phyloP scores from a whole-genome alignment of 2,888 invertebrate species.

The Heteromurus nitidus region DNA sequence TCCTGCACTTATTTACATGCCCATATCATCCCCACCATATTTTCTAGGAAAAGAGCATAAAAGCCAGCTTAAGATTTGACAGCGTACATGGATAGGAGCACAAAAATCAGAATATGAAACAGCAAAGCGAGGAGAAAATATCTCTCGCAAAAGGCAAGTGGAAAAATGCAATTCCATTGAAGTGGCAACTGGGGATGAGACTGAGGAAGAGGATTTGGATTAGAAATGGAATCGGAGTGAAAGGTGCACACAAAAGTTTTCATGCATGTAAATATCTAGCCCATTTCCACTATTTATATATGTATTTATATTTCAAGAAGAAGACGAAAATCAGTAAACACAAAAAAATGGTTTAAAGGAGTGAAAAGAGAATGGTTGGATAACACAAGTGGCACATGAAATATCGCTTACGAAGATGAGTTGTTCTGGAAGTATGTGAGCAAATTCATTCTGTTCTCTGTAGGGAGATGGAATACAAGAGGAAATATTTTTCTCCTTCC shows the following conservation, averaged over 20 bases:
- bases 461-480: not conserved
- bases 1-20: no score
- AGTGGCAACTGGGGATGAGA: not conserved
- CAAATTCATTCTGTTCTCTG: not conserved
- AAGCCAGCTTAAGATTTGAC: constrained; percentile 11
- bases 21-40: no score
- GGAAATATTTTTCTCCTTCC: not conserved
- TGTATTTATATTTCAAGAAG: no score
- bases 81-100: constrained; percentile 4
- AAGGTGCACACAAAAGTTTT: no score
- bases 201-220: constrained; percentile 21
- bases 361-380: constrained; percentile 32
- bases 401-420: constrained; percentile 60
- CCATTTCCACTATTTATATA: no score
- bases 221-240: constrained; percentile 19
- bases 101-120: not conserved
- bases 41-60: no score
- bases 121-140: no score
- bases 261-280: no score
- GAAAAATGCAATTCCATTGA: constrained; percentile 22
- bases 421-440: constrained; percentile 24
- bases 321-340: not conserved
- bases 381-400: constrained; percentile 57
- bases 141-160: constrained; percentile 17
- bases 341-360: constrained; percentile 5